A percentile compares a stretch with the other conserved stretches of the same genome.
Evolutionary conservation across 1,140 invertebrate species (phyloP).

Genomic region (Lineus longissimus): DNA sequence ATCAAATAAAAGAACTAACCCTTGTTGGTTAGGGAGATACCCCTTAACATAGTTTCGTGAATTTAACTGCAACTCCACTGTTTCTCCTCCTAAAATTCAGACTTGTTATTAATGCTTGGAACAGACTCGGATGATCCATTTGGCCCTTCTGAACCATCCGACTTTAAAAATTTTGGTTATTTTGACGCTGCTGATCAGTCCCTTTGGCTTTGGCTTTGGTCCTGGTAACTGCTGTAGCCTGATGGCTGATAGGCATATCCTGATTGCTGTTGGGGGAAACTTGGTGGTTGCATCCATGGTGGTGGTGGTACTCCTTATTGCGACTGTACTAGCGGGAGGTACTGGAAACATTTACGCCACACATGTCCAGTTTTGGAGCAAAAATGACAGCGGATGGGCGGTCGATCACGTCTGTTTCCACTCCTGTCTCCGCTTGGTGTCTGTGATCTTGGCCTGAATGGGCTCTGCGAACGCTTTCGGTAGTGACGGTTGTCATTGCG

Average conservation of each 20-base stretch:
- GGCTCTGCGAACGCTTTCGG: background rate
- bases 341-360: too few species aligned
- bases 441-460: background rate
- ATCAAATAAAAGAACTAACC: background rate
- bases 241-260: too few species aligned
- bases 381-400: too few species aligned
- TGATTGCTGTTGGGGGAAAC: too few species aligned
- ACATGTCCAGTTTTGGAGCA: too few species aligned
- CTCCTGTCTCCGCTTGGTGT: background rate
- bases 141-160: background rate
- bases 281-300: too few species aligned
- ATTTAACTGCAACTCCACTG: background rate
- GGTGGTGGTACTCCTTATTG: too few species aligned
- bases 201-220: background rate
- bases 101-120: background rate
- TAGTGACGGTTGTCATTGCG: background rate
- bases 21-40: background rate
- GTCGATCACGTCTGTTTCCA: background rate
- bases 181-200: background rate
- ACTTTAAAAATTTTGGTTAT: background rate
- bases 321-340: too few species aligned
- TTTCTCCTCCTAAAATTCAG: background rate
- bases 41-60: background rate
- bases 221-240: too few species aligned
- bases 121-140: background rate